Percentiles rank a stretch among this genome's conserved stretches.
Evolutionary conservation across 2,113 vertebrate genomes (phyloP).

Genomic region (Pristiophorus japonicus): DNA sequence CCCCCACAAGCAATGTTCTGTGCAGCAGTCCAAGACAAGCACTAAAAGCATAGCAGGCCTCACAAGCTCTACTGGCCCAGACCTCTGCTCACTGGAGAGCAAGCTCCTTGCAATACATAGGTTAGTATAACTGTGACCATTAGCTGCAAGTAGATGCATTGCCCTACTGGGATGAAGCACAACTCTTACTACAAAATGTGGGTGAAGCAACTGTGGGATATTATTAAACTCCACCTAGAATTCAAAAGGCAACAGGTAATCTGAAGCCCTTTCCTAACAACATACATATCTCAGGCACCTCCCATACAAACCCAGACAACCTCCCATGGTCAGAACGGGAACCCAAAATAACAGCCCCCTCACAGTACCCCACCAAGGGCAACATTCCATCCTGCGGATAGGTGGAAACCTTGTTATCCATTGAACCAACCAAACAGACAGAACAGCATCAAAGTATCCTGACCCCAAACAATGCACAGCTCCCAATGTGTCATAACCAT

Average conservation of each 20-base stretch:
- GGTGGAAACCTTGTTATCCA: background rate
- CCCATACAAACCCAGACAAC: background rate
- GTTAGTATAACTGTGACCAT: no score
- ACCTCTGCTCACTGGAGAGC: no score
- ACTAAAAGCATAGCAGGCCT: no score
- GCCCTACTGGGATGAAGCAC: no score
- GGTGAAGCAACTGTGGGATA: background rate
- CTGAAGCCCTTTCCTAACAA: background rate
- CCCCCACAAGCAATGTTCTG: no score
- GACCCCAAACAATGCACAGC: background rate
- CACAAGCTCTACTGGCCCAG: no score
- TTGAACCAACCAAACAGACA: background rate
- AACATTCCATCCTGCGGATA: background rate
- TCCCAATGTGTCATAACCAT: background rate
- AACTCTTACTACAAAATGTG: background rate
- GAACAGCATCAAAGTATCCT: background rate
- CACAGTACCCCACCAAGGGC: background rate
- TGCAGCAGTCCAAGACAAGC: no score
- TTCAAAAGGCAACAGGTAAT: background rate
- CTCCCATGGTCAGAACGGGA: background rate
- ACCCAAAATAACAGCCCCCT: background rate
- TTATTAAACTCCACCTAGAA: background rate
- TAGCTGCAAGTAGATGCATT: no score
- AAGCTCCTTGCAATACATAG: no score
- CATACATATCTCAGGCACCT: background rate